These are phyloP conservation scores for Pseudomyrmex cubaensis DNA, from an alignment of 1,140 invertebrate species.

Conservation along the genomic window DNA sequence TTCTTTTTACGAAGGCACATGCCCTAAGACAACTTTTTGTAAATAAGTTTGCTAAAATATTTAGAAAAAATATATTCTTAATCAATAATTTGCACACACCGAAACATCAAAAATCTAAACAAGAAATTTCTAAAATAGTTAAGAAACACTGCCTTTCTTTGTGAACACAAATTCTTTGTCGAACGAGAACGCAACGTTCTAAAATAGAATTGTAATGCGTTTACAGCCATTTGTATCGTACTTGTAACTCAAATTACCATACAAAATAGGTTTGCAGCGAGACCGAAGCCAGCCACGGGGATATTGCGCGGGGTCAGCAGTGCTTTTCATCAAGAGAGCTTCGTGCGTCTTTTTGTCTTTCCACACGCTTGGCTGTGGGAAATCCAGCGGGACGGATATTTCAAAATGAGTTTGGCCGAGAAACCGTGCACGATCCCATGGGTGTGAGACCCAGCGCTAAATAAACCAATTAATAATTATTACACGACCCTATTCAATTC, in stretches of 20 bases:
- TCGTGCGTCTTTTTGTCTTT: slow-evolving; percentile 16
- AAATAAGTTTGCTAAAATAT: background rate
- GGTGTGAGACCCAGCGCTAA: slow-evolving; percentile 43
- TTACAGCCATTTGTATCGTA: background rate
- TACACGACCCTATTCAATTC: slow-evolving; percentile 3
- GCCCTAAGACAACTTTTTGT: background rate
- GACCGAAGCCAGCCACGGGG: background rate
- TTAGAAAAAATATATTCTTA: no score
- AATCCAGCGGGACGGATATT: slow-evolving; percentile 66
- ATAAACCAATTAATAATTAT: slow-evolving; percentile 77
- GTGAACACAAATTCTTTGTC: background rate
- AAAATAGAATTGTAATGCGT: background rate
- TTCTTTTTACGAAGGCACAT: background rate
- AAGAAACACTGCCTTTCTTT: no score
- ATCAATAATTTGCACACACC: no score
- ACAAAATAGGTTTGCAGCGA: background rate
- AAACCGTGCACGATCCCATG: slow-evolving; percentile 26
- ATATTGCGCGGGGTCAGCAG: background rate
- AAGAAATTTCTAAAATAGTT: background rate
- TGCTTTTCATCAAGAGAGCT: slow-evolving; percentile 43
- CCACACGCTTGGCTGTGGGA: background rate
- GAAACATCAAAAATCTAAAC: background rate
- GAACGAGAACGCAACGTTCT: background rate
- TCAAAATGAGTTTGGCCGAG: slow-evolving; percentile 72
- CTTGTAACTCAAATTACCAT: background rate